Percentiles rank a stretch among this genome's conserved stretches.
phyloP scores from a whole-genome alignment of 2,113 vertebrate species.

The Tyto alba region DNA sequence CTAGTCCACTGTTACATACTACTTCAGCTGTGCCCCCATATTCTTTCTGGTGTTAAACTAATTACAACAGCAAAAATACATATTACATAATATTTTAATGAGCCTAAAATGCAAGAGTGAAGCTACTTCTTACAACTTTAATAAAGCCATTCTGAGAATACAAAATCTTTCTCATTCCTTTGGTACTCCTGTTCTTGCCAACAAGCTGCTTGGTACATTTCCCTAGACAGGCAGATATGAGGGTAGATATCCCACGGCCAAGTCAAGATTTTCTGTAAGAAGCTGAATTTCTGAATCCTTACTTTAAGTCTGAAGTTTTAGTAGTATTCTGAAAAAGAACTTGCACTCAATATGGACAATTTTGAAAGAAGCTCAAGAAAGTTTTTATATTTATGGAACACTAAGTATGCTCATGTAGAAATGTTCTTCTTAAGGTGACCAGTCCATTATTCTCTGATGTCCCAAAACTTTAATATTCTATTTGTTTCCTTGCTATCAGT shows the following conservation, averaged over 20 bases:
- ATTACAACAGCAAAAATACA: neutral
- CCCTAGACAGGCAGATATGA: neutral
- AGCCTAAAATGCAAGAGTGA: neutral
- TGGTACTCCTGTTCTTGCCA: neutral
- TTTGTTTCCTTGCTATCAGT: neutral
- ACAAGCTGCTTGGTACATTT: neutral
- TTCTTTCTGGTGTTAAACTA: neutral
- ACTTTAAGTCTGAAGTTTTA: neutral
- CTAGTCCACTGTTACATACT: neutral
- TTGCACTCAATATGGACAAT: rapidly evolving
- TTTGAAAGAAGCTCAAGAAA: neutral
- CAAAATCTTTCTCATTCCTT: neutral
- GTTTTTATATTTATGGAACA: neutral
- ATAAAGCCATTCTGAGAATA: neutral
- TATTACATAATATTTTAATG: neutral
- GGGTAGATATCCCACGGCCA: neutral
- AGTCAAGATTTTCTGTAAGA: neutral
- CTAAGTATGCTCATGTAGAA: neutral
- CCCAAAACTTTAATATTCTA: neutral
- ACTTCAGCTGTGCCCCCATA: neutral
- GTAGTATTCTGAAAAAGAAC: neutral
- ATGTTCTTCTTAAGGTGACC: neutral
- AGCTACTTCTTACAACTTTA: neutral
- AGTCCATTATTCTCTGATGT: neutral
- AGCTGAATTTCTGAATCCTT: neutral